These are phyloP conservation scores for Salvelinus fontinalis DNA, from an alignment of 2,113 vertebrate genomes.

Conservation along the genomic window DNA sequence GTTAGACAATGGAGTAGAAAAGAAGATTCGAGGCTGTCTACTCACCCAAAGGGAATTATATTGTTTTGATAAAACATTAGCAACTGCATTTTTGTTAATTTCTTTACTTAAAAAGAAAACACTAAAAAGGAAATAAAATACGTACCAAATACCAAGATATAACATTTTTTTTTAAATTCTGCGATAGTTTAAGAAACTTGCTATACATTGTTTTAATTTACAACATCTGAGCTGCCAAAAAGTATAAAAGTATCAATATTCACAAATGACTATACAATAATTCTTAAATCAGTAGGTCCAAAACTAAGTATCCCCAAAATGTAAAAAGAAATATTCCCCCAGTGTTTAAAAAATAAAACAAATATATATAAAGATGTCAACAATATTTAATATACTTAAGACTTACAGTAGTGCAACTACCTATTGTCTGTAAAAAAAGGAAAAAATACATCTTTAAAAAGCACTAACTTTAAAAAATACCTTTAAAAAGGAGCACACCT, in stretches of 20 bases:
- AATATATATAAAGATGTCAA: constrained; percentile 72
- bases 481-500: constrained; percentile 71
- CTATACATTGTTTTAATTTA: constrained; percentile 93
- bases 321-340: constrained; percentile 78
- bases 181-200: constrained; percentile 82
- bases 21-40: constrained; percentile 44
- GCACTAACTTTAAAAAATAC: constrained; percentile 54
- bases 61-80: constrained; percentile 62
- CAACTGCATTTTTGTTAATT: constrained; percentile 59
- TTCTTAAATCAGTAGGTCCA: constrained; percentile 82
- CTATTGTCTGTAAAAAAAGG: constrained; percentile 64
- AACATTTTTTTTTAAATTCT: constrained; percentile 76
- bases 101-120: constrained; percentile 68
- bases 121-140: constrained; percentile 76
- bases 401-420: constrained; percentile 77
- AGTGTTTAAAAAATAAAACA: constrained; percentile 82
- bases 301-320: constrained; percentile 74
- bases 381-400: constrained; percentile 57
- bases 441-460: constrained; percentile 45
- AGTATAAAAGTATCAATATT: constrained; percentile 85
- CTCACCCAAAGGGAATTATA: constrained; percentile 35
- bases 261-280: constrained; percentile 86
- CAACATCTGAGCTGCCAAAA: constrained; percentile 97
- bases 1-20: constrained; percentile 27
- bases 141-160: constrained; percentile 78